Base-by-base conservation (phyloP, 2,888 invertebrate species). In the Rhagonycha lutea region DNA sequence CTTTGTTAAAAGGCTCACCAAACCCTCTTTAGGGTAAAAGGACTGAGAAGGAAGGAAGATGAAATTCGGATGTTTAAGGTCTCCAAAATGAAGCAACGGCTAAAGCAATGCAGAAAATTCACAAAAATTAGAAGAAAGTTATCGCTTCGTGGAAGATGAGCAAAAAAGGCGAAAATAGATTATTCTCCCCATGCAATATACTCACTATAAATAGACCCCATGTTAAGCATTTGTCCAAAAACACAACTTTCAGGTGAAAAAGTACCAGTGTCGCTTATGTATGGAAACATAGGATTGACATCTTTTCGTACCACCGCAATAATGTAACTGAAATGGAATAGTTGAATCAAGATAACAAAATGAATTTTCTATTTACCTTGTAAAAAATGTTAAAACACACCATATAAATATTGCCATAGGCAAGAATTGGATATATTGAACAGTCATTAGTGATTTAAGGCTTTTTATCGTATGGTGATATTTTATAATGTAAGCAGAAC, bases 201-300 rank as follows among this genome's bases (percentile, higher is more conserved):
- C 91, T 90, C 88, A 93, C 93, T 87, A 70, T 93, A 85, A 69
- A 92, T 88, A 72, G 93, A 91, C 69, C 92, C 92, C 69, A 94
- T 88, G 84, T 94, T 95, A 32, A 95, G 89, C 61, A 94, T 88
- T 85, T 94, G 93, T 0, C 93, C 92, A 86, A 95, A 96, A 76
- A 95, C 91, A 85, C 95, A 95, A 86, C 94, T 94, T 85, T 95
- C 95, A 4, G 95, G 94, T 0, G 93, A 89, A 81, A 91, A 90
- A 0, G 94, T 91, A 1, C 94, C 95, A 9, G 93, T 92, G 84
- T 93, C 93, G 79, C 94, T 94, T 78, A 95, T 94, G 83, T 94
- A 94, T 0, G 94, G 94, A 80, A 94, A 92, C 65, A 91, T 88
- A 62, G 92, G 91, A 32, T 91, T 91, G 61, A 94, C 93, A 87